Evolutionary conservation across 2,797 vertebrate genomes (phyloP), one percentile per base, ranked within the genome.

Genomic region (Paramormyrops hopkinsi): DNA sequence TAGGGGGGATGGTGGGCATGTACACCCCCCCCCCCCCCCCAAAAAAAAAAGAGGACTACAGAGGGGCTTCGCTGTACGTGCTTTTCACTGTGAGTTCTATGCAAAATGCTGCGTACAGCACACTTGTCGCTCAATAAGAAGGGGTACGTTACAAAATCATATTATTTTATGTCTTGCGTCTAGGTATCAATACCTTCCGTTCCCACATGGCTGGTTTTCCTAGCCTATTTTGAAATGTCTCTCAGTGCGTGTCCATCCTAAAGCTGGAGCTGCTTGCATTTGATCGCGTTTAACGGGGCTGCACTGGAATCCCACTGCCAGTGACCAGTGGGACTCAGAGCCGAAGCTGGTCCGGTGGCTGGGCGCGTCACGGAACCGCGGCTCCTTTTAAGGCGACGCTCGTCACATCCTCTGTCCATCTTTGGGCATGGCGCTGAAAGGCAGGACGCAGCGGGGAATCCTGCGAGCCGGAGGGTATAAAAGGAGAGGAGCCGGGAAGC

Each of bases 341-440:
- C 62, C 14, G 69, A 76, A 76, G 69, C 69, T 22, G 29, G 11
- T 41, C 14, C 69, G 14, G 69, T 33, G 69, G 29, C 69, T 11
- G 37, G 73, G 41, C 89, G 92, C 97, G 97, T 97, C 95, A 95
- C 96, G 91, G 92, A 93, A 92, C 96, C 93, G 92, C 96, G 96
- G 93, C 95, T 96, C 97, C 98, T 97, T 97, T 96, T 97, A 97
- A 95, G 95, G 94, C 97, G 95, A 96, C 97, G 97, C 96, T 96
- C 97, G 95, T 97, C 96, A 98, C 96, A 92, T 94, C 97, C 97
- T 95, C 96, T 94, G 95, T 95, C 97, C 97, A 97, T 97, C 88
- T 98, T 96, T 97, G 98, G 97, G 96, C 98, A 96, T 96, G 96
- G 95, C 96, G 95, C 94, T 95, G 95, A 96, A 93, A 87, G 90